phyloP scores from a whole-genome alignment of 2,797 vertebrate species.

The Myiothlypis chrysogaster region DNA sequence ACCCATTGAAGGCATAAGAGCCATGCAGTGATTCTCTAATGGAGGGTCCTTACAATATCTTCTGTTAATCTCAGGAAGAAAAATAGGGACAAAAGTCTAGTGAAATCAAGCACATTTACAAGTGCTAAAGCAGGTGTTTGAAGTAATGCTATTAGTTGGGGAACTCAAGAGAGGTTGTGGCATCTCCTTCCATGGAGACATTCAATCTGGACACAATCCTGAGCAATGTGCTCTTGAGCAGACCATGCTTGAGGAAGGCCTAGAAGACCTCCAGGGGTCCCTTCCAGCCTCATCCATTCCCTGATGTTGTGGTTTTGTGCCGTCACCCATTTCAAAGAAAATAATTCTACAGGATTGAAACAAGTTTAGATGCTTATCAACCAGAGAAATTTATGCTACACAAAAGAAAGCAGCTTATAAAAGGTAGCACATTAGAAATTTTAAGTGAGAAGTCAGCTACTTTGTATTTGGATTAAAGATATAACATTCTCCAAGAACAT shows the following conservation, averaged over 20 bases:
- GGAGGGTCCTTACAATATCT: background rate
- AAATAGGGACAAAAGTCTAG: background rate
- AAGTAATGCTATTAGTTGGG: background rate
- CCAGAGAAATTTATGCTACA: background rate
- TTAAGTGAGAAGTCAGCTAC: background rate
- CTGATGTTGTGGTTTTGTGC: background rate
- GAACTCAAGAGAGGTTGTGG: background rate
- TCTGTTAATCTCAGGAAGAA: background rate
- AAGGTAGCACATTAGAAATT: background rate
- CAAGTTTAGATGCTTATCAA: background rate
- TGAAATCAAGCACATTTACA: background rate
- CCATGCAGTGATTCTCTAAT: background rate
- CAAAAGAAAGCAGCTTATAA: background rate
- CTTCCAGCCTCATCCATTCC: background rate
- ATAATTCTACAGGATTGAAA: background rate
- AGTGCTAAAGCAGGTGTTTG: background rate
- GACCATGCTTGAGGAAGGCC: background rate
- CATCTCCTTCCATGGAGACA: background rate
- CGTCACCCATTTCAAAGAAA: background rate
- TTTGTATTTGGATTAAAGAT: background rate
- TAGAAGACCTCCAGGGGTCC: background rate
- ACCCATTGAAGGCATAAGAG: background rate
- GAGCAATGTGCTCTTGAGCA: background rate
- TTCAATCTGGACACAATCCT: background rate
- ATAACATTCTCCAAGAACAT: background rate